Evolutionary conservation across 2,113 vertebrate species (phyloP).

Genomic region (Mionectes macconnelli): DNA sequence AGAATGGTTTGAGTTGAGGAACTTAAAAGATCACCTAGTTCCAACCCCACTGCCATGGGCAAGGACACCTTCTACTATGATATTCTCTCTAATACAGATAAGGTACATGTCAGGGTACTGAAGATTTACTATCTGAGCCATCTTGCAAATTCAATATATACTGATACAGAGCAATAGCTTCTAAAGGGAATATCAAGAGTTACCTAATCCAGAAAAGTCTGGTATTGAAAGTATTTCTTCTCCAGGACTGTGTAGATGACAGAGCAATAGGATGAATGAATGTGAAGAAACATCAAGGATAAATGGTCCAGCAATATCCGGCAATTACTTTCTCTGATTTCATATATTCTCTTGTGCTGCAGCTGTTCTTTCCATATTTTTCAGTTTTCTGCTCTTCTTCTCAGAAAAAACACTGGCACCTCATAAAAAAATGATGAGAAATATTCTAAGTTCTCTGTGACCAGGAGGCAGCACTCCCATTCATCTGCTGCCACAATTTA

Average conservation of each 20-base stretch:
- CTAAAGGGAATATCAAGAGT: background rate
- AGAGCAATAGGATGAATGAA: background rate
- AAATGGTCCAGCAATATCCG: background rate
- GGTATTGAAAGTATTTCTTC: background rate
- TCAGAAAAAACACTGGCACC: background rate
- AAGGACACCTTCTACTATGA: background rate
- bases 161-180: background rate
- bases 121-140: background rate
- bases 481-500: background rate
- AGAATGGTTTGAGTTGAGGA: background rate
- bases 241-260: background rate
- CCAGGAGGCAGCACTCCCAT: background rate
- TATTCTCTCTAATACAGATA: background rate
- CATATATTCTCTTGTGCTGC: background rate
- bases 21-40: background rate
- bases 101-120: background rate
- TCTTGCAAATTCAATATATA: background rate
- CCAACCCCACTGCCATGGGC: background rate
- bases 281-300: background rate
- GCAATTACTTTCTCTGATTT: background rate
- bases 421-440: background rate
- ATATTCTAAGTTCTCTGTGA: background rate
- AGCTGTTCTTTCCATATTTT: background rate
- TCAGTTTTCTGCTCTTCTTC: background rate
- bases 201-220: background rate